Evolutionary conservation across 2,113 vertebrate species (phyloP).

Genomic region (Neoarius graeffei): DNA sequence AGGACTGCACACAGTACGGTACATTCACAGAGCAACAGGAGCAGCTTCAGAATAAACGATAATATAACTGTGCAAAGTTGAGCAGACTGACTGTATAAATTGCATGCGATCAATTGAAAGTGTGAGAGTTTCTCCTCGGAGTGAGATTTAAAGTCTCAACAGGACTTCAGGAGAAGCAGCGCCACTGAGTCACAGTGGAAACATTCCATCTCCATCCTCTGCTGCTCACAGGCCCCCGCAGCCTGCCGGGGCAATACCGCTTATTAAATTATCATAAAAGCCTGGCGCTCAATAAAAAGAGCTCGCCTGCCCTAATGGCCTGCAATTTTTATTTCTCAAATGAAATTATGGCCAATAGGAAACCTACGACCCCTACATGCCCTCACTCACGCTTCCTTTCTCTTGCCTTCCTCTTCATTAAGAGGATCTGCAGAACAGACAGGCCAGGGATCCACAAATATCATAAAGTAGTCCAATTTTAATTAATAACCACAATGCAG

Average conservation of each 20-base stretch:
- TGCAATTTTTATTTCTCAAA: conserved; percentile 77
- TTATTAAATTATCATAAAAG: conserved; percentile 76
- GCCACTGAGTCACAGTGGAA: conserved; percentile 65
- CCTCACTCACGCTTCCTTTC: conserved; percentile 33
- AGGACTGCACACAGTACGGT: neutral
- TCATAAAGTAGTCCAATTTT: conserved; percentile 26
- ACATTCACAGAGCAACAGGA: neutral
- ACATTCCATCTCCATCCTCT: conserved; percentile 50
- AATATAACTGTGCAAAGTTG: neutral
- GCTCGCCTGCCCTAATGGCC: conserved; percentile 70
- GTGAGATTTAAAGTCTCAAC: conserved; percentile 40
- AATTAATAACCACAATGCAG: conserved; percentile 37
- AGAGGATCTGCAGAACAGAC: conserved; percentile 23
- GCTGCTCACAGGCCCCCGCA: conserved; percentile 57
- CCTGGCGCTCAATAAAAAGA: conserved; percentile 71
- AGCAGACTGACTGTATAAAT: conserved; percentile 1
- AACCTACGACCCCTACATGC: conserved; percentile 60
- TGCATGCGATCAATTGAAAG: conserved; percentile 19
- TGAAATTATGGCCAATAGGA: conserved; percentile 71
- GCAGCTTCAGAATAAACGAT: neutral
- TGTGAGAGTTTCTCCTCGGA: conserved; percentile 13
- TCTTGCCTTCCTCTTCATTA: conserved; percentile 44
- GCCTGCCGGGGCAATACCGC: conserved; percentile 60
- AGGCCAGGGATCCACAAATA: conserved; percentile 37
- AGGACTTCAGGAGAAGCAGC: conserved; percentile 32